Evolutionary conservation across 2,888 invertebrate species (phyloP), one percentile per base, ranked within the genome.

Genomic region (Tinea pellionella): DNA sequence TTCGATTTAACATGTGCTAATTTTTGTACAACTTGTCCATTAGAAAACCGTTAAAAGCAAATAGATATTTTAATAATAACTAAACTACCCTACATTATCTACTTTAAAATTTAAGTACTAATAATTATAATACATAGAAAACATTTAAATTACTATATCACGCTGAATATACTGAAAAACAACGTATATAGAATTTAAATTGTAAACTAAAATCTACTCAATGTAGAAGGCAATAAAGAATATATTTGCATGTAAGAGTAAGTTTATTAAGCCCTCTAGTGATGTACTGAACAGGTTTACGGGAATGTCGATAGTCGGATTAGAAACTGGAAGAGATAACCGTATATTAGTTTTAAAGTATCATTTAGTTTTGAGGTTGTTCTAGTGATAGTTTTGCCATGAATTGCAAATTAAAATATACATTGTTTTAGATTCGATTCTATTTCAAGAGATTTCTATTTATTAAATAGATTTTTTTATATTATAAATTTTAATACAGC

Each of bases 331-430:
- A 63, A 64, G 64, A 69, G 67, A 69, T 69, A 67, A 67, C 68
- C 67, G 67, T 70, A 70, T 71, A 72, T 73, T 72, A 71, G 67
- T 70, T 71, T 71, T 69, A 55, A n/a, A 47, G 47, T 47, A 47
- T 47, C 15, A 47, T 47, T 47, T 47, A 47, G 47, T 47, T 47
- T 13, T 41, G 41, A 12, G 41, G 24, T 24, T 37, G 9, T 2
- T 6, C 9, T 37, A 37, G 37, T 37, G 4, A 30, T 4, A 30
- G 4, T 30, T 30, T 30, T n/a, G n/a, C n/a, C n/a, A n/a, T n/a
- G n/a, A n/a, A n/a, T n/a, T n/a, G n/a, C n/a, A n/a, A n/a, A n/a
- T n/a, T n/a, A n/a, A n/a, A n/a, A n/a, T n/a, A n/a, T n/a, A n/a
- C n/a, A n/a, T n/a, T n/a, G n/a, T n/a, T n/a, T n/a, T n/a, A n/a